Percentiles rank a stretch among this genome's conserved stretches.
Evolutionary conservation across 2,113 vertebrate genomes (phyloP).

Genomic region (Ifrita kowaldi): DNA sequence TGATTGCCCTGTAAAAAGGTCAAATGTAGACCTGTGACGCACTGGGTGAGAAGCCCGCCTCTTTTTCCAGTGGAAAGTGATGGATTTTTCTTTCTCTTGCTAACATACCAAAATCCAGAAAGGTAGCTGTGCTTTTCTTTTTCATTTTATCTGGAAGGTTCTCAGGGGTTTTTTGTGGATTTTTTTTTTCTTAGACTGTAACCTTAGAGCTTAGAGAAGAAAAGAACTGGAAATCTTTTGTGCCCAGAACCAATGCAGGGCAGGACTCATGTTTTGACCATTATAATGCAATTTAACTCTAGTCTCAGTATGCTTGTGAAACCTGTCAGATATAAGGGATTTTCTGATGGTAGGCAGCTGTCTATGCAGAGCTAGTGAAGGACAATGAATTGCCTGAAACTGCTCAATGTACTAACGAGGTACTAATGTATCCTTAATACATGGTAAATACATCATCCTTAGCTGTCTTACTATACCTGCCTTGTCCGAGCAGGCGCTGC

Average conservation of each 20-base stretch:
- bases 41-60: background rate
- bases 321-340: background rate
- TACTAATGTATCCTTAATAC: background rate
- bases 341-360: background rate
- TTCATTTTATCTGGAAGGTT: background rate
- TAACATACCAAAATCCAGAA: background rate
- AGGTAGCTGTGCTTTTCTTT: background rate
- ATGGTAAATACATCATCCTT: background rate
- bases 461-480: background rate
- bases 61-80: background rate
- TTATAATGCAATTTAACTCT: background rate
- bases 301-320: background rate
- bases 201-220: background rate
- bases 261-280: background rate
- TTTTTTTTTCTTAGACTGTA: background rate
- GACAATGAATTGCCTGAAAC: background rate
- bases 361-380: background rate
- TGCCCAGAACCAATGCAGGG: background rate
- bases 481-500: fast-evolving
- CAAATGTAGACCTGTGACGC: background rate
- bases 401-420: background rate
- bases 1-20: background rate
- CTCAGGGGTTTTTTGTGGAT: fast-evolving
- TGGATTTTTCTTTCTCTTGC: background rate
- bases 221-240: background rate